Percentiles rank a stretch among this genome's conserved stretches.
phyloP scores from a whole-genome alignment of 2,797 vertebrate species.

The Bradypodion pumilum region DNA sequence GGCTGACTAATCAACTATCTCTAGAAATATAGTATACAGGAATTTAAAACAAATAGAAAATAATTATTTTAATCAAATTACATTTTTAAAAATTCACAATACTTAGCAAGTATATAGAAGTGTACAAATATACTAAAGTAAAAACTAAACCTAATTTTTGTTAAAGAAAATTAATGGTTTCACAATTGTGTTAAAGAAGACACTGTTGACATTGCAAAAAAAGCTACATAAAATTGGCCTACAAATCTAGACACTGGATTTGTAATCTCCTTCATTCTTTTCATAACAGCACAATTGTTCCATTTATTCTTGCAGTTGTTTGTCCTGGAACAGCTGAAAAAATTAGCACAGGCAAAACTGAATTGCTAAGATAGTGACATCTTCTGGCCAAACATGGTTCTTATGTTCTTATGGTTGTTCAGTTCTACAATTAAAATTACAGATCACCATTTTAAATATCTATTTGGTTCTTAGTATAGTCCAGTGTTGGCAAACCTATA shows the following conservation, averaged over 20 bases:
- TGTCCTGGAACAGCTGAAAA: slow-evolving; percentile 10
- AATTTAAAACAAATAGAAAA: background rate
- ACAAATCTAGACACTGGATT: background rate
- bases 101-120: background rate
- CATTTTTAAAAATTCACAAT: background rate
- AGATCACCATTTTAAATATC: background rate
- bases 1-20: background rate
- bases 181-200: background rate
- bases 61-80: background rate
- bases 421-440: slow-evolving; percentile 78
- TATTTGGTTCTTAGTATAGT: background rate
- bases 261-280: background rate
- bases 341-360: background rate
- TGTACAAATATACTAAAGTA: background rate
- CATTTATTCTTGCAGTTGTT: slow-evolving; percentile 5
- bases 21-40: background rate
- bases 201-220: background rate
- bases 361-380: background rate
- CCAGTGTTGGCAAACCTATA: no score
- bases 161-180: background rate
- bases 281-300: background rate
- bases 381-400: slow-evolving; percentile 80
- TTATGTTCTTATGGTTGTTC: no score
- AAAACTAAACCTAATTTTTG: background rate
- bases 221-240: background rate